Evolutionary conservation across 1,140 invertebrate species (phyloP).

Genomic region (Drosophila subpulchrella): DNA sequence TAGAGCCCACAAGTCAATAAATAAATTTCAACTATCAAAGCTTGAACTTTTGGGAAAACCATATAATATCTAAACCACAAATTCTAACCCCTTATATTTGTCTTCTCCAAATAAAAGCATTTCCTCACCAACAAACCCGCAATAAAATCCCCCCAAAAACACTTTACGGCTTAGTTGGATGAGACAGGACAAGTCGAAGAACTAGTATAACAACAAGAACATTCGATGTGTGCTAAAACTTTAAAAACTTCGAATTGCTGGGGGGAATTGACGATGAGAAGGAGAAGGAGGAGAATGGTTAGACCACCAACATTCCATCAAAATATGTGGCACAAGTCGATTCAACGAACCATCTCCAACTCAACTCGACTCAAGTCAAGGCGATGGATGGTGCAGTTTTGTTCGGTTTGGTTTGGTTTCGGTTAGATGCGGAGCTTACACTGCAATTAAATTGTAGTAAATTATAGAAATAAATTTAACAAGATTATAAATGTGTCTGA

Average conservation of each 20-base stretch:
- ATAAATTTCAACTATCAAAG: not conserved
- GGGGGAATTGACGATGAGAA: not conserved
- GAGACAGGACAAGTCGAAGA: constrained; percentile 10
- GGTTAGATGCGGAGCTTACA: constrained; percentile 17
- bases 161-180: constrained; percentile 38
- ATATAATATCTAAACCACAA: constrained; percentile 13
- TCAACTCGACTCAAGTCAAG: constrained; percentile 29
- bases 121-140: constrained; percentile 4
- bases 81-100: constrained; percentile 6
- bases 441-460: not conserved
- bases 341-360: constrained; percentile 48
- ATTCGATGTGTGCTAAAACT: constrained; percentile 41
- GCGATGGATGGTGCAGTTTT: constrained; percentile 26
- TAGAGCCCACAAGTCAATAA: not conserved
- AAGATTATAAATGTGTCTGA: not conserved
- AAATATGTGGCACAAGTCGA: constrained; percentile 62
- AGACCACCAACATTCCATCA: constrained; percentile 59
- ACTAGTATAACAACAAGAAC: constrained; percentile 20
- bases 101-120: constrained; percentile 6
- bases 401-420: constrained; percentile 29
- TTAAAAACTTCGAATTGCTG: constrained; percentile 47
- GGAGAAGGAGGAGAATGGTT: not conserved
- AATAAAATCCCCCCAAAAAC: constrained; percentile 10
- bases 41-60: not conserved
- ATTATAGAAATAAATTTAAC: no score